Percentiles rank a stretch among this genome's conserved stretches.
phyloP scores from a whole-genome alignment of 2,888 invertebrate genomes.

The Anarsia innoxiella region DNA sequence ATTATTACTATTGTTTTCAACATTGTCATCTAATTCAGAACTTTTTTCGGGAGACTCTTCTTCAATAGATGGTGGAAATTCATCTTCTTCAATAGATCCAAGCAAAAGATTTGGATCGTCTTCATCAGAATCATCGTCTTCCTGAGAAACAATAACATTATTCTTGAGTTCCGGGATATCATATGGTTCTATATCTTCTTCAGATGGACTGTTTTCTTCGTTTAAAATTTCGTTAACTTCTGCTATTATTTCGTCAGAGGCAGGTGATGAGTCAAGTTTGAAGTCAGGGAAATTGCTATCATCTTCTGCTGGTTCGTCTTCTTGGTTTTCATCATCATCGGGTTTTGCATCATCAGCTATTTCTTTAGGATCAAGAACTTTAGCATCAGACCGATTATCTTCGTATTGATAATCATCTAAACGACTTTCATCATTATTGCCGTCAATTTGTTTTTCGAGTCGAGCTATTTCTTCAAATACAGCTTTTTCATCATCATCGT shows the following conservation, averaged over 20 bases:
- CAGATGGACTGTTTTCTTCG: not conserved
- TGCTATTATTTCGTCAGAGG: not conserved
- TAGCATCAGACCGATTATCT: slow-evolving; percentile 40
- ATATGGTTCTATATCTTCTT: slow-evolving; percentile 11
- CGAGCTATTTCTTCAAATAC: no score
- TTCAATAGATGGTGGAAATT: no score
- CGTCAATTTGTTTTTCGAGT: no score
- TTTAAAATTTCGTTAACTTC: slow-evolving; percentile 13
- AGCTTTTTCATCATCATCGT: no score
- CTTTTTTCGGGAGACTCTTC: no score
- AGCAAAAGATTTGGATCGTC: no score
- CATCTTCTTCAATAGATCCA: no score
- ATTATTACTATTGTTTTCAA: no score
- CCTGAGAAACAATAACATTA: no score
- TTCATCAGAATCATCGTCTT: no score
- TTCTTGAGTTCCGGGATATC: no score
- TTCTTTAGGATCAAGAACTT: slow-evolving; percentile 12
- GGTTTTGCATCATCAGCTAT: not conserved
- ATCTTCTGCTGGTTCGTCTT: slow-evolving; percentile 13
- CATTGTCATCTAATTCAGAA: no score
- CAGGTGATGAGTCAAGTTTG: slow-evolving; percentile 4
- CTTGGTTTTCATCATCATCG: slow-evolving; percentile 17
- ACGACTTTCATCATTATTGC: slow-evolving; percentile 17
- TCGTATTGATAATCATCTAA: slow-evolving; percentile 45
- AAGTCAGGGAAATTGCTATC: not conserved